These are phyloP conservation scores for Turritopsis dohrnii DNA, from an alignment of 30 jellyfish, hydroid and myxozoan species.

Conservation along the genomic window DNA sequence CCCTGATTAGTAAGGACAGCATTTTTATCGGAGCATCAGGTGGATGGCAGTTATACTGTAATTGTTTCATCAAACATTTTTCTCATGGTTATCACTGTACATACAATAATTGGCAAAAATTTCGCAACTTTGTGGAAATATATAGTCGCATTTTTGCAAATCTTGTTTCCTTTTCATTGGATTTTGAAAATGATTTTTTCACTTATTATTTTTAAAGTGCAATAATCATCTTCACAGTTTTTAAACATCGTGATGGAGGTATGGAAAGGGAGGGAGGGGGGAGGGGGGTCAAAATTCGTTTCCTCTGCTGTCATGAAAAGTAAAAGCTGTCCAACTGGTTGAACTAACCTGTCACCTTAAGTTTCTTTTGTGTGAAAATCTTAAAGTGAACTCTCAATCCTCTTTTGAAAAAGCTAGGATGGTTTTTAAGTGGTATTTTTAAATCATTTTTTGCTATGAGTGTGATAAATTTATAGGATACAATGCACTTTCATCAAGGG, in stretches of 20 bases:
- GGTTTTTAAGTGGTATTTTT: background rate
- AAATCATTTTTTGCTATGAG: background rate
- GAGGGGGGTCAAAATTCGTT: background rate
- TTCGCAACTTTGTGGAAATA: too few species aligned
- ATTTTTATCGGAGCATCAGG: too few species aligned
- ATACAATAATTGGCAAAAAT: too few species aligned
- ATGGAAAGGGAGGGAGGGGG: too few species aligned
- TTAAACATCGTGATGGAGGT: background rate
- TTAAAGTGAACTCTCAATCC: background rate
- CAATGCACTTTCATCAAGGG: background rate
- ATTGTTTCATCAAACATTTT: too few species aligned
- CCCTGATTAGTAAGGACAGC: too few species aligned
- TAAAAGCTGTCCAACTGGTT: background rate
- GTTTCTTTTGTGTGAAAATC: background rate
- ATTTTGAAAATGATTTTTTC: background rate
- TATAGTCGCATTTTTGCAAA: too few species aligned
- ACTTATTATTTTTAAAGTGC: background rate
- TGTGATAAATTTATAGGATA: too few species aligned
- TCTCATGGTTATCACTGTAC: too few species aligned
- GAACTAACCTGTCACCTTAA: background rate
- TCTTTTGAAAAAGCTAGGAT: background rate
- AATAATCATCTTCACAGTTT: background rate
- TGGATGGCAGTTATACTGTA: too few species aligned
- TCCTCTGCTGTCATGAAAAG: background rate
- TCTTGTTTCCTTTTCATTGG: background rate